These are phyloP conservation scores for Limnodromus scolopaceus DNA, from an alignment of 2,797 vertebrate species.

Conservation along the genomic window DNA sequence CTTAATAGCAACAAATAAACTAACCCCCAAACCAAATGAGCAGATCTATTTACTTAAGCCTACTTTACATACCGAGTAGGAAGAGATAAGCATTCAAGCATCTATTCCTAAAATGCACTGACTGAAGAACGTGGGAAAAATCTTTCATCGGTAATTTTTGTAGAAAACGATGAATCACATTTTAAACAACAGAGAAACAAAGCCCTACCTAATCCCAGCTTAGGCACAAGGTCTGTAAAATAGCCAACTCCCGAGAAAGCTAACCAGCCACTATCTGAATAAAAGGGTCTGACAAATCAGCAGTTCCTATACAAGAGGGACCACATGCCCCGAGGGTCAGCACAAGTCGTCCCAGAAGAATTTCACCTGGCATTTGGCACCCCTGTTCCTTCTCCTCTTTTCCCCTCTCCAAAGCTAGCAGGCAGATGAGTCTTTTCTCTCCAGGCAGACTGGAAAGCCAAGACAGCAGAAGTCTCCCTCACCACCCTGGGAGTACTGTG, in stretches of 20 bases:
- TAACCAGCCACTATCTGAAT: not conserved
- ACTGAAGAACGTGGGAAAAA: not conserved
- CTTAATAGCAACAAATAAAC: constrained; percentile 57
- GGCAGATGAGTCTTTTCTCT: not conserved
- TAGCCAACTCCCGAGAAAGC: not conserved
- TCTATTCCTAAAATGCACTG: constrained; percentile 23
- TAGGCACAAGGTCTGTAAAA: not conserved
- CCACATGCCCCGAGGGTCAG: rapidly evolving
- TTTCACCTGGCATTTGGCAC: not conserved
- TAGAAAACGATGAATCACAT: not conserved
- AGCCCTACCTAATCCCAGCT: not conserved
- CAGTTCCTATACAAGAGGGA: not conserved
- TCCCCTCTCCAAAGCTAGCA: not conserved
- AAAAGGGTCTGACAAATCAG: not conserved
- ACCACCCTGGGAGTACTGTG: not conserved
- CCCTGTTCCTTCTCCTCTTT: not conserved
- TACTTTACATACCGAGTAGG: constrained; percentile 24
- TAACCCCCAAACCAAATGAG: constrained; percentile 49
- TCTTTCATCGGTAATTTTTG: not conserved
- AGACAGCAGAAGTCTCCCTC: not conserved
- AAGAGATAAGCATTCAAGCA: not conserved
- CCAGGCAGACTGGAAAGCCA: not conserved
- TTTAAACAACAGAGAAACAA: not conserved
- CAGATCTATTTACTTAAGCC: constrained; percentile 25
- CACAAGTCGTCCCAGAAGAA: not conserved